A percentile compares a stretch with the other conserved stretches of the same genome.
Conservation (phyloP, 2,888 invertebrate species). For the Platycheirus rosarum region DNA sequence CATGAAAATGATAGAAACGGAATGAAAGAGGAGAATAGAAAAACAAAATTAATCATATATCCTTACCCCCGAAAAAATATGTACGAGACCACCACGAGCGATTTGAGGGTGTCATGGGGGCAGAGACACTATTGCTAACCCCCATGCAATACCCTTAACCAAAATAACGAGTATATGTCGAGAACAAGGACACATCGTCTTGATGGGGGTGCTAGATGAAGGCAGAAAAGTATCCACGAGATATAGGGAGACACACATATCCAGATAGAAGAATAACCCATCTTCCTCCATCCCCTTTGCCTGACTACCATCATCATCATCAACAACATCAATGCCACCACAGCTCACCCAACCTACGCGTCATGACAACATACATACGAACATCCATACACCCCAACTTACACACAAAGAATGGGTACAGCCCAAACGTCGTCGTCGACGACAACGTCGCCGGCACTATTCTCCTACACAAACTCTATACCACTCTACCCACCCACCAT, state of each 20-base stretch:
- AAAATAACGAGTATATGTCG: conserved; percentile 69
- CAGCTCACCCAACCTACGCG: conserved; percentile 49
- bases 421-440: conserved; percentile 65
- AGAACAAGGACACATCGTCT: conserved; percentile 70
- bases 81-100: conserved; percentile 56
- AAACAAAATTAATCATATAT: conserved; percentile 67
- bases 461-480: conserved; percentile 11
- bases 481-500: conserved; percentile 3
- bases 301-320: conserved; percentile 31
- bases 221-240: conserved; percentile 36
- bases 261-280: conserved; percentile 38
- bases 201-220: conserved; percentile 55
- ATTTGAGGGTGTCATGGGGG: conserved; percentile 57
- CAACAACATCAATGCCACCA: neutral
- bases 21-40: conserved; percentile 23
- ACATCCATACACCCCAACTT: conserved; percentile 25
- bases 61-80: conserved; percentile 49
- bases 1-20: conserved; percentile 25
- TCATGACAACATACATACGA: conserved; percentile 60
- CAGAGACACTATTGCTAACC: conserved; percentile 11
- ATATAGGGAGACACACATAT: conserved; percentile 60
- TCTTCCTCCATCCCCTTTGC: neutral
- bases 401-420: conserved; percentile 66
- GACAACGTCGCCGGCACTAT: conserved; percentile 64
- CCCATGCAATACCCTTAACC: conserved; percentile 20